A percentile compares a stretch with the other conserved stretches of the same genome.
These are phyloP conservation scores for Acanthochromis polyacanthus DNA, from an alignment of 2,113 vertebrate genomes.

Conservation along the genomic window DNA sequence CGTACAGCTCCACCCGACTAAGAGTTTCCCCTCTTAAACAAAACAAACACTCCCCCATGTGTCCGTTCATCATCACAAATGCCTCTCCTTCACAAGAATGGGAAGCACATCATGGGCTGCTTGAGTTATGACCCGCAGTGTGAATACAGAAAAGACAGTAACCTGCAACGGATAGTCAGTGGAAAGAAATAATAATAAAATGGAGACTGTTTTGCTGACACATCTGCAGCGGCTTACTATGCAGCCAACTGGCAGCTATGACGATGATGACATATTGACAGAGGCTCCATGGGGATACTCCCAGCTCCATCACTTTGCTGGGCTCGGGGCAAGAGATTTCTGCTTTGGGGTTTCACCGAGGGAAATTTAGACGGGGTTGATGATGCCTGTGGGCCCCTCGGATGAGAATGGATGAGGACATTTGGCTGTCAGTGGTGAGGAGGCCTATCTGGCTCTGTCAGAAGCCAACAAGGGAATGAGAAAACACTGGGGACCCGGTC, in stretches of 20 bases:
- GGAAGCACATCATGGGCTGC: slow-evolving; percentile 51
- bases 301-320: slow-evolving; percentile 62
- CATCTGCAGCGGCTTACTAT: slow-evolving; percentile 61
- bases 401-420: slow-evolving; percentile 83
- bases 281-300: slow-evolving; percentile 68
- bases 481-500: slow-evolving; percentile 59
- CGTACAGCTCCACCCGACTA: slow-evolving; percentile 23
- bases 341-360: slow-evolving; percentile 69
- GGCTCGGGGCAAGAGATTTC: slow-evolving; percentile 61
- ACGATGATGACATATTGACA: slow-evolving; percentile 83
- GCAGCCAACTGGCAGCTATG: slow-evolving; percentile 75
- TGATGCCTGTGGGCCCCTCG: slow-evolving; percentile 71
- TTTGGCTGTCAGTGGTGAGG: slow-evolving; percentile 78
- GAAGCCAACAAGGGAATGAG: slow-evolving; percentile 57
- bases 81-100: slow-evolving; percentile 47
- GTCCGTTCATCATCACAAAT: slow-evolving; percentile 66
- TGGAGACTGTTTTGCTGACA: slow-evolving; percentile 73
- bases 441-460: slow-evolving; percentile 77
- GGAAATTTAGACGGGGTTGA: slow-evolving; percentile 73
- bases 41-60: slow-evolving; percentile 60
- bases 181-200: slow-evolving; percentile 62
- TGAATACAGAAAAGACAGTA: slow-evolving; percentile 44
- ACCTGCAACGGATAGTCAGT: slow-evolving; percentile 46
- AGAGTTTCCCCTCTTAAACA: slow-evolving; percentile 24
- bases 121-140: slow-evolving; percentile 46